phyloP scores from a whole-genome alignment of 1,140 invertebrate species.

The Neotoxoptera formosana region DNA sequence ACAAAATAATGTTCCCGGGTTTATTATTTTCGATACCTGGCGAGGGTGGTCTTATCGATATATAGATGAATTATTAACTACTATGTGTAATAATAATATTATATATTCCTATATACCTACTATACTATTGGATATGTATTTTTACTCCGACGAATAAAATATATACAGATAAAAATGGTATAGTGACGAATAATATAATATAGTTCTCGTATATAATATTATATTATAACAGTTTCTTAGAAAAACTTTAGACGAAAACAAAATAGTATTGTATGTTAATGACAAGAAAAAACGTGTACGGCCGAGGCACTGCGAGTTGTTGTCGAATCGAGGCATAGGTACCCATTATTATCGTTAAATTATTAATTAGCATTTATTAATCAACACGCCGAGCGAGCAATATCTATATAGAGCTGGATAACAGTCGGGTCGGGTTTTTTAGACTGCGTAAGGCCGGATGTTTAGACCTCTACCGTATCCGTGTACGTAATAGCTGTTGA shows the following conservation, averaged over 20 bases:
- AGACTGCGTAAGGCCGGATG: conserved; percentile 42
- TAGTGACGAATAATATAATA: too few species aligned
- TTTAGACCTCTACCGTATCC: conserved; percentile 51
- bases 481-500: conserved; percentile 15
- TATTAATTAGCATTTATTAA: conserved; percentile 29
- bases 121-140: not conserved
- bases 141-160: not conserved
- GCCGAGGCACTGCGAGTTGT: not conserved
- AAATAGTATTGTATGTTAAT: conserved; percentile 49
- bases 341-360: not conserved
- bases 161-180: not conserved
- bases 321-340: not conserved
- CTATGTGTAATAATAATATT: too few species aligned
- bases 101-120: too few species aligned
- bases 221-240: too few species aligned
- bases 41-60: not conserved
- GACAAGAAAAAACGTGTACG: not conserved
- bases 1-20: not conserved
- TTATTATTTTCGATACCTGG: not conserved
- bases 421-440: conserved; percentile 35
- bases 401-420: conserved; percentile 34
- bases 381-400: not conserved
- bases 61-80: too few species aligned
- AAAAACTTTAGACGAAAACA: not conserved
- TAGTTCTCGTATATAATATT: not conserved